These are phyloP conservation scores for Toxonevra muliebris DNA, from an alignment of 2,888 invertebrate species.

Conservation along the genomic window DNA sequence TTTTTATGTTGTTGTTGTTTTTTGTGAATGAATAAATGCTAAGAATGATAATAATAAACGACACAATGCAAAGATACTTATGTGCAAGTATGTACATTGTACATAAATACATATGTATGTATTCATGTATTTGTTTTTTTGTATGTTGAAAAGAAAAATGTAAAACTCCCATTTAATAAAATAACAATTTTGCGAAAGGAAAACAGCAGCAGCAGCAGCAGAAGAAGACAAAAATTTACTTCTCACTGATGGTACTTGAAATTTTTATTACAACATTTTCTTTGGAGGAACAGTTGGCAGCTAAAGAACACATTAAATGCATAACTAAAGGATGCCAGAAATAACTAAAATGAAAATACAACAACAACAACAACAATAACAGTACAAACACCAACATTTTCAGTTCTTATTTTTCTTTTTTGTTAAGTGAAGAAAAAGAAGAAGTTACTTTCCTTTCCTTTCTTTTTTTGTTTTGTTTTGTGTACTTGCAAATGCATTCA, in stretches of 20 bases:
- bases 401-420: neutral
- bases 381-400: neutral
- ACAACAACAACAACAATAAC: neutral
- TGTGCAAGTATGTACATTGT: no score
- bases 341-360: neutral
- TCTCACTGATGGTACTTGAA: conserved; percentile 6
- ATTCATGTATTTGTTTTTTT: neutral
- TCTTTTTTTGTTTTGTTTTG: conserved; percentile 24
- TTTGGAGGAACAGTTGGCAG: neutral
- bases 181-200: conserved; percentile 17
- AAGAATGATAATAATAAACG: no score
- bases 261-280: conserved; percentile 14
- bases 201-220: no score
- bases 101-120: no score
- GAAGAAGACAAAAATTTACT: conserved; percentile 8
- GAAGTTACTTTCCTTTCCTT: neutral
- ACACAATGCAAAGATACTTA: no score
- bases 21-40: conserved; percentile 9
- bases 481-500: conserved; percentile 37
- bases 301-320: conserved; percentile 18
- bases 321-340: conserved; percentile 3
- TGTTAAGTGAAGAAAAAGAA: neutral
- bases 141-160: neutral
- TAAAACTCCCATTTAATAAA: conserved; percentile 24
- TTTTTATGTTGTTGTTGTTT: neutral